Base-by-base conservation (phyloP, 1,140 invertebrate species). In the Paralvinella palmiformis region DNA sequence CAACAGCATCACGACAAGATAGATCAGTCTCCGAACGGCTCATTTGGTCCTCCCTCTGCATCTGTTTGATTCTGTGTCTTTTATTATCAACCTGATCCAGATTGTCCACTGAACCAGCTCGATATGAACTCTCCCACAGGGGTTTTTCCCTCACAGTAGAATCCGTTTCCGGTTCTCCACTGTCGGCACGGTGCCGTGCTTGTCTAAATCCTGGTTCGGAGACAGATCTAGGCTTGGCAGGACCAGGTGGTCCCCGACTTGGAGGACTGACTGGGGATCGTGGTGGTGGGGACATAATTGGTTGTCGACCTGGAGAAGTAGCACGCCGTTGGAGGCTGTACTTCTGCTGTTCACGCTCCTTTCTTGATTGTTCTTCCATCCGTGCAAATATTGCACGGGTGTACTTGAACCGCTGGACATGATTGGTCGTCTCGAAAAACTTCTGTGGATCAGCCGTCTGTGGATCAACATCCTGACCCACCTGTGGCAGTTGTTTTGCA, bases 381-480 rank as follows among this genome's bases (percentile, higher is more conserved):
- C 60, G 59, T 13, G 63, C 63, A 59, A 65, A 65, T 44, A 65
- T 59, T 17, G 63, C 63, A 22, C 63, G 53, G 3, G 63, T 65
- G 13, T 59, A 41, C 24, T 52, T 33, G 48, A 65, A 65, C 27
- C 63, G 35, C 32, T 65, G 33, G 10, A 57, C 57, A 6, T 65
- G 63, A 33, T 65, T 65, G 10, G 55, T 60, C 13, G 33, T 59
- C 10, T 65, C 63, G n/a, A 57, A 57, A 36, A 32, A 57, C n/a
- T 57, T 57, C 17, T 57, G 55, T 0, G 55, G 55, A 5, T 57
- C 55, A 27, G 35, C 35, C 3, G 20, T n/a, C 13, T 27, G 29
- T 20, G 55, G 55, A n/a, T 57, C 33, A 31, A 57, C 33, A 20
- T 31, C 10, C 55, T 57, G 27, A 7, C 27, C 17, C 27, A n/a